phyloP scores from a whole-genome alignment of 2,888 invertebrate species.

The Phyllotreta striolata region DNA sequence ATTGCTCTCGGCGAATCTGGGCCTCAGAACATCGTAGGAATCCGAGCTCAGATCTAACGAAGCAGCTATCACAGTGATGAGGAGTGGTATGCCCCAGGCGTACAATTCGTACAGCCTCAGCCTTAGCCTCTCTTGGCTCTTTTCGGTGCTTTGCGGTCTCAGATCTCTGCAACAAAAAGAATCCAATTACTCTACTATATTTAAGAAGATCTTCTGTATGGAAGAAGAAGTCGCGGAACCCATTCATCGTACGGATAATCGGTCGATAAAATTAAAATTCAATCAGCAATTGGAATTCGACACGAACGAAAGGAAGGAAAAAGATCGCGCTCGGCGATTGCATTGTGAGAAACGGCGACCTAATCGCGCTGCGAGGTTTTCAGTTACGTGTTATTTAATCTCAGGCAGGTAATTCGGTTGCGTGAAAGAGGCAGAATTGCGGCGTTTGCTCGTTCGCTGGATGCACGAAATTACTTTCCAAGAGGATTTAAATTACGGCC shows the following conservation, averaged over 20 bases:
- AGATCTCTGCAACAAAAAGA: constrained; percentile 72
- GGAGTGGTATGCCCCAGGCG: constrained; percentile 85
- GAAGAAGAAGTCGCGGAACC: neutral
- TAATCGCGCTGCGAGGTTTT: too few species aligned
- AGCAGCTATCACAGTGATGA: constrained; percentile 78
- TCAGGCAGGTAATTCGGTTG: too few species aligned
- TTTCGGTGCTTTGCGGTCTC: constrained; percentile 84
- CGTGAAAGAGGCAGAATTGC: too few species aligned
- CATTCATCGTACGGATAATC: neutral
- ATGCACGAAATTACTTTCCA: constrained; percentile 10
- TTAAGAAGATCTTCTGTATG: too few species aligned
- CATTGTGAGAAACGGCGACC: too few species aligned
- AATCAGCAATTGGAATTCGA: too few species aligned
- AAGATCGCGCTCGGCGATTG: too few species aligned
- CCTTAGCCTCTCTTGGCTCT: constrained; percentile 82
- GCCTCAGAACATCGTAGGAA: constrained; percentile 68
- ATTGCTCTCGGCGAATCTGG: constrained; percentile 78
- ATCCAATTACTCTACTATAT: neutral
- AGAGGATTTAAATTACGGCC: constrained; percentile 22
- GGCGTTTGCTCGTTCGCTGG: neutral
- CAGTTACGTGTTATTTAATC: too few species aligned
- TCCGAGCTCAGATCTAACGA: constrained; percentile 75
- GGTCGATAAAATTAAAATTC: neutral
- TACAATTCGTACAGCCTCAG: constrained; percentile 82
- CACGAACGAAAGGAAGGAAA: too few species aligned